A percentile compares a stretch with the other conserved stretches of the same genome.
These are phyloP conservation scores for Alentia gelatinosa DNA, from an alignment of 2,888 invertebrate genomes.

Conservation along the genomic window DNA sequence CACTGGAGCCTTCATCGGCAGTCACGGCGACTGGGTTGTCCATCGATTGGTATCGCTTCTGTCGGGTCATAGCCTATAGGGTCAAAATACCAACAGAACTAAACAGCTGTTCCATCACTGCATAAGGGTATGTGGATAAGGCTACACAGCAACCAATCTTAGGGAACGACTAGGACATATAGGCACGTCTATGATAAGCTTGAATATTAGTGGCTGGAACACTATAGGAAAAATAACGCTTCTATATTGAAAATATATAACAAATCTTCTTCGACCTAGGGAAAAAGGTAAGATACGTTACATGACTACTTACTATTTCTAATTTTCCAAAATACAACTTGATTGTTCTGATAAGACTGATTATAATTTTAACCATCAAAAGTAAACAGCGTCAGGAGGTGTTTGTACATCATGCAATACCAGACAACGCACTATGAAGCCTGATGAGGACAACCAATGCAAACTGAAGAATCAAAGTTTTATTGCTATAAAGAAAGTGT, in stretches of 20 bases:
- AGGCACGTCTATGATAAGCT: too few relatives aligned
- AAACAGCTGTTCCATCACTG: not conserved
- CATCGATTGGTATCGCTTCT: constrained; percentile 75
- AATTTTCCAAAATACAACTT: too few relatives aligned
- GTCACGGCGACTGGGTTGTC: constrained; percentile 60
- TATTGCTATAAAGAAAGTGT: too few relatives aligned
- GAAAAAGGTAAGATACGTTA: not conserved
- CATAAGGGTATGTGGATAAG: not conserved
- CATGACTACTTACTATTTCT: too few relatives aligned
- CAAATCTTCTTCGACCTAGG: too few relatives aligned
- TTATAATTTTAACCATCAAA: too few relatives aligned
- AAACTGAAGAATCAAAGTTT: too few relatives aligned
- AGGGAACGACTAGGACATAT: not conserved
- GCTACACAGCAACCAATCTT: not conserved
- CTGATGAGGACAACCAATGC: too few relatives aligned
- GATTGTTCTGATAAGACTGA: too few relatives aligned
- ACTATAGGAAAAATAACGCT: not conserved
- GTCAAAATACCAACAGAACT: constrained; percentile 53
- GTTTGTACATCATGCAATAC: too few relatives aligned
- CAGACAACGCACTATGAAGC: too few relatives aligned
- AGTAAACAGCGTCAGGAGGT: too few relatives aligned
- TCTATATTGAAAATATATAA: not conserved
- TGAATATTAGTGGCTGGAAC: not conserved
- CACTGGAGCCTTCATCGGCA: constrained; percentile 57
- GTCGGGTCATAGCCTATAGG: constrained; percentile 72